phyloP scores from a whole-genome alignment of 2,888 invertebrate species.

The Drosophila imparisetae region DNA sequence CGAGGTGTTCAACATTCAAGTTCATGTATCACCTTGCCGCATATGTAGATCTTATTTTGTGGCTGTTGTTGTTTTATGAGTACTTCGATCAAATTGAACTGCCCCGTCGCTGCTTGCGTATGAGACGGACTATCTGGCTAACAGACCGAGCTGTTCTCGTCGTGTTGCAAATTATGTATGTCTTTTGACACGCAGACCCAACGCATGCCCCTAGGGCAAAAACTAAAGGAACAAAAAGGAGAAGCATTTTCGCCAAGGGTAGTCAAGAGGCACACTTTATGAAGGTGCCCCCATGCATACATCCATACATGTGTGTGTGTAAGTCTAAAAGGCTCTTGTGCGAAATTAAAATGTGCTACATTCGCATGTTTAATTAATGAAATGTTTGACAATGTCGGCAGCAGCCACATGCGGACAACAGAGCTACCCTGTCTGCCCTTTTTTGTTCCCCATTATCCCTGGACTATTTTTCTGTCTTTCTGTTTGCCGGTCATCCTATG shows the following conservation, averaged over 20 bases:
- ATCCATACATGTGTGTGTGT: background rate
- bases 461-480: slow-evolving; percentile 3
- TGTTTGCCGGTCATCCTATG: background rate
- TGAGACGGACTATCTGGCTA: background rate
- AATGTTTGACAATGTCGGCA: slow-evolving; percentile 73
- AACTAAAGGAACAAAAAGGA: slow-evolving; percentile 4
- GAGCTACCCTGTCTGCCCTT: slow-evolving; percentile 5
- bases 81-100: slow-evolving; percentile 62
- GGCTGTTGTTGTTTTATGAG: slow-evolving; percentile 43
- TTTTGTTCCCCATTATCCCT: background rate
- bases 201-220: slow-evolving; percentile 41
- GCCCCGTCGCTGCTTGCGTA: background rate
- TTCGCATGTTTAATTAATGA: slow-evolving; percentile 83
- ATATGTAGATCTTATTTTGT: slow-evolving; percentile 56
- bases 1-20: slow-evolving; percentile 61
- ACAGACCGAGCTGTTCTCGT: slow-evolving; percentile 23
- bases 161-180: slow-evolving; percentile 75
- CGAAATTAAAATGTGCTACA: slow-evolving; percentile 75
- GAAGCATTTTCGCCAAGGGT: slow-evolving; percentile 49
- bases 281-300: slow-evolving; percentile 34
- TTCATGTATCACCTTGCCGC: slow-evolving; percentile 61
- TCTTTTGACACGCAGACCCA: slow-evolving; percentile 73
- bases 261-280: slow-evolving; percentile 65
- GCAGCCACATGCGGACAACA: slow-evolving; percentile 27
- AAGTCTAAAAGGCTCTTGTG: slow-evolving; percentile 53